These are phyloP conservation scores for Blastobasis adustella DNA, from an alignment of 2,888 invertebrate genomes.

Conservation along the genomic window DNA sequence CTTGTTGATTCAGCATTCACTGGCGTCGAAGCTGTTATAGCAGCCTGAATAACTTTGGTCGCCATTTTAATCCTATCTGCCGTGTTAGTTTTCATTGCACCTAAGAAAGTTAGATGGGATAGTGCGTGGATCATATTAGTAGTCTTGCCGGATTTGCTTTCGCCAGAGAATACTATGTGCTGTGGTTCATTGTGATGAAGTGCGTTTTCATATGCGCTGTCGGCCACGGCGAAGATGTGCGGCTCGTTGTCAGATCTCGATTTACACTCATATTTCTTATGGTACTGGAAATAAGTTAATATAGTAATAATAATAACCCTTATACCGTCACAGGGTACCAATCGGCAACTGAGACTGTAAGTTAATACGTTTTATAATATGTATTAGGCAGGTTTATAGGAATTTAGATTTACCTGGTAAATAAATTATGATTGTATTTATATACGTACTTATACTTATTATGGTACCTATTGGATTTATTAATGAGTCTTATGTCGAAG, in stretches of 20 bases:
- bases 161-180: conserved; percentile 91
- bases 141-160: conserved; percentile 94
- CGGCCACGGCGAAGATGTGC: conserved; percentile 92
- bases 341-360: too few relatives aligned
- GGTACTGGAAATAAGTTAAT: conserved; percentile 78
- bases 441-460: too few relatives aligned
- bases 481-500: too few relatives aligned
- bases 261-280: conserved; percentile 87
- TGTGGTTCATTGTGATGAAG: conserved; percentile 91
- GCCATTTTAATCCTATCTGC: conserved; percentile 79
- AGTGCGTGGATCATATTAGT: conserved; percentile 86
- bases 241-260: conserved; percentile 92
- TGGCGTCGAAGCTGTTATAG: conserved; percentile 90
- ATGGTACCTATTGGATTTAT: too few relatives aligned
- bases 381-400: too few relatives aligned
- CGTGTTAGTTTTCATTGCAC: conserved; percentile 81
- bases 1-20: conserved; percentile 91
- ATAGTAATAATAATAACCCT: neutral
- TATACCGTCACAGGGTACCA: too few relatives aligned
- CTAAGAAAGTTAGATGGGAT: conserved; percentile 87
- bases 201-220: conserved; percentile 92
- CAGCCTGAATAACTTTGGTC: conserved; percentile 81
- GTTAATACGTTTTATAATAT: too few relatives aligned
- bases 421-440: too few relatives aligned
- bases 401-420: too few relatives aligned